These are phyloP conservation scores for Lathronympha strigana DNA, from an alignment of 2,888 invertebrate genomes.

Conservation along the genomic window DNA sequence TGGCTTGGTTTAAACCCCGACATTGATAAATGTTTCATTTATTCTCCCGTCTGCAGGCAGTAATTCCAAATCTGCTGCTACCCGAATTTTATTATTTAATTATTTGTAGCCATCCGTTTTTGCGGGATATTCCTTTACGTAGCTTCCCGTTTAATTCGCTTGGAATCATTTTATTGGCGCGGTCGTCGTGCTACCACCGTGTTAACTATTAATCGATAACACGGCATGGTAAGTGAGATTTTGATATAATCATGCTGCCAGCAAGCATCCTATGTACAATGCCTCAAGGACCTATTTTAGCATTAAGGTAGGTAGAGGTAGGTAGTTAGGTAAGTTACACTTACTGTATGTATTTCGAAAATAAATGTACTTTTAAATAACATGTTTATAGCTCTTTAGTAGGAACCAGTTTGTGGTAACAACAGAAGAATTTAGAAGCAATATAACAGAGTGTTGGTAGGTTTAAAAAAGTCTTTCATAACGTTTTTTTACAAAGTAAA, in stretches of 20 bases:
- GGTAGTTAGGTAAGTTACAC: no score
- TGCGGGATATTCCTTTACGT: constrained; percentile 44
- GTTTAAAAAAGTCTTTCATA: no score
- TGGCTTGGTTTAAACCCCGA: constrained; percentile 64
- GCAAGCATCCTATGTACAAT: no score
- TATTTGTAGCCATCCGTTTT: constrained; percentile 52
- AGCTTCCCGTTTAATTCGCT: constrained; percentile 35
- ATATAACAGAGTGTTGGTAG: no score
- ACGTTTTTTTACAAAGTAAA: no score
- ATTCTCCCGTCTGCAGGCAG: constrained; percentile 63
- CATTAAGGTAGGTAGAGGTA: no score
- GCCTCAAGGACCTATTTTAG: no score
- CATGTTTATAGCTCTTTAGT: no score
- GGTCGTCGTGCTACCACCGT: constrained; percentile 18
- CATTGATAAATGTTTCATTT: constrained; percentile 80
- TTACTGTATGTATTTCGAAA: no score
- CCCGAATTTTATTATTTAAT: constrained; percentile 65
- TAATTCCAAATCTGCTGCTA: constrained; percentile 61
- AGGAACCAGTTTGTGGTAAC: no score
- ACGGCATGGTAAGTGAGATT: not conserved
- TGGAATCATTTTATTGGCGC: constrained; percentile 38
- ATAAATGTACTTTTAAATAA: no score
- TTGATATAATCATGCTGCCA: not conserved
- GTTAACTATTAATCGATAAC: constrained; percentile 28
- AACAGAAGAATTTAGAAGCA: no score